Conservation (phyloP, 2,888 invertebrate genomes). For the Chrysotoxum bicinctum region DNA sequence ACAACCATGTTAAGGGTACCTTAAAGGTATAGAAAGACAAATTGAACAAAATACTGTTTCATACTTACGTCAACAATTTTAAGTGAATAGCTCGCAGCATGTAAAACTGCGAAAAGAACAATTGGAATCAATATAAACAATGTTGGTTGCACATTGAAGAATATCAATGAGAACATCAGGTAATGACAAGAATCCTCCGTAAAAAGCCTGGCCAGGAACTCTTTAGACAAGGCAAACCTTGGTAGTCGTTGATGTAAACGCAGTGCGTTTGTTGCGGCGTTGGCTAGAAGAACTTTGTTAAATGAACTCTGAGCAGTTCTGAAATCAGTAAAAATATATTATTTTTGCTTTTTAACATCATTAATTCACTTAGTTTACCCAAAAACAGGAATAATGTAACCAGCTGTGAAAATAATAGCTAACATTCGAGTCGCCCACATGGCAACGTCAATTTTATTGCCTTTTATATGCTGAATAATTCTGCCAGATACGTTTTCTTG, state of each 20-base stretch:
- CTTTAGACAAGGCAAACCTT: slow-evolving; percentile 89
- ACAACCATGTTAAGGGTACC: too few species aligned
- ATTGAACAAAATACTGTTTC: not conserved
- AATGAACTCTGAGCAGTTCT: slow-evolving; percentile 91
- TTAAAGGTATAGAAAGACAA: too few species aligned
- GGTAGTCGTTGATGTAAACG: slow-evolving; percentile 97
- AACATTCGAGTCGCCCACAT: slow-evolving; percentile 93
- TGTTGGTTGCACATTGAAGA: slow-evolving; percentile 94
- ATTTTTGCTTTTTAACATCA: not conserved
- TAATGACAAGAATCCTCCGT: slow-evolving; percentile 98
- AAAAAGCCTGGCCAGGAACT: slow-evolving; percentile 91
- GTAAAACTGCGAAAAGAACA: slow-evolving; percentile 94
- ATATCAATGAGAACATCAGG: slow-evolving; percentile 96
- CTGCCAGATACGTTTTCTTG: slow-evolving; percentile 76
- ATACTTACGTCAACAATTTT: slow-evolving; percentile 94
- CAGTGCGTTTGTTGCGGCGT: slow-evolving; percentile 97
- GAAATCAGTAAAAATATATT: slow-evolving; percentile 73
- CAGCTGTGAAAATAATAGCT: slow-evolving; percentile 91
- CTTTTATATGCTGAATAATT: slow-evolving; percentile 88
- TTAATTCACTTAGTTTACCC: slow-evolving; percentile 85
- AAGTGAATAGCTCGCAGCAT: slow-evolving; percentile 95
- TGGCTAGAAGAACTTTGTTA: slow-evolving; percentile 94
- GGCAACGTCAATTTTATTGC: slow-evolving; percentile 93
- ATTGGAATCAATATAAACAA: slow-evolving; percentile 95
- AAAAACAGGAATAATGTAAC: slow-evolving; percentile 93